Base-by-base conservation (phyloP, 2,888 invertebrate species). In the Resseliella maxima region DNA sequence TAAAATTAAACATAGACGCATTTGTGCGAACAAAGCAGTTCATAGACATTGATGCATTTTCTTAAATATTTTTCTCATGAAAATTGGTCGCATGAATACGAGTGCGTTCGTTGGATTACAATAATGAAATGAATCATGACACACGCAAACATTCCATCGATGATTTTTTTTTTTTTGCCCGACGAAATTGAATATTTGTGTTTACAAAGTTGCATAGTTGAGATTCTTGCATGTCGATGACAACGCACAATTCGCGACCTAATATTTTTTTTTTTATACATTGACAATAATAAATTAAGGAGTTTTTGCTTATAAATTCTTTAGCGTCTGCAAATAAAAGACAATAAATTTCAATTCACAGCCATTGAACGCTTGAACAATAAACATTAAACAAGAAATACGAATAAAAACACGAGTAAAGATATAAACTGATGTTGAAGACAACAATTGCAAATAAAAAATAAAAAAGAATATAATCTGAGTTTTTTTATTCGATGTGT, bases 321-420 rank as follows among this genome's bases (percentile, higher is more conserved):
- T 72, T 31, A 72, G 15, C 15, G 72, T 72, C 72, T 72, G 35
- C 10, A 12, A 72, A 72, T 15, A n/a, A 12, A 59, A 72, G 31
- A 31, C 31, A 50, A 72, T 72, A 72, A 72, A 72, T 72, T n/a
- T 35, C 72, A 72, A 31, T 31, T 31, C 72, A 72, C 72, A 59
- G 59, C 59, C 59, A 8, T 24, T 8, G 24, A 2, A 24, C 15
- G 27, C 21, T 18, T 18, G 24, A 5, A 59, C 24, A 24, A 59
- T 24, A n/a, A 59, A 2, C 59, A 24, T 15, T 12, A 59, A 59
- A 59, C 21, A 27, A 59, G 24, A 27, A 27, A 59, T 59, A 24
- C 24, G 6, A 27, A 59, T 5, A 59, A 72, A 8, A 72, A 18
- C 31, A 35, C 72, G 72, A n/a, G 21, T 31, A 72, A 72, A 35